Conservation (phyloP, 2,888 invertebrate genomes). For the Heterodera filipjevi region DNA sequence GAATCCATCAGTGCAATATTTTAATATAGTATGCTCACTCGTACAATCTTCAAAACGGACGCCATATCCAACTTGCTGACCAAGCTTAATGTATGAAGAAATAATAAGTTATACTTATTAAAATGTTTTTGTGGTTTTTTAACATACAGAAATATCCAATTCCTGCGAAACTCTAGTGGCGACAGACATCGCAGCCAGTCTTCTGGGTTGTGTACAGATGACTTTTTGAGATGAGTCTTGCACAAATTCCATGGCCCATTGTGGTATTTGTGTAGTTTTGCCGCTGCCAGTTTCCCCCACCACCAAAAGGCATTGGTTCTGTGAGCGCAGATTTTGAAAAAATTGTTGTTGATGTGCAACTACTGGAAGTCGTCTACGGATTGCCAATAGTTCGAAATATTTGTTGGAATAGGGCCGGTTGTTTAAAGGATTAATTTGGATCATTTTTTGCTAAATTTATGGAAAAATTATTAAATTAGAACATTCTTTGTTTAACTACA, state of each 20-base stretch:
- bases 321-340: neutral
- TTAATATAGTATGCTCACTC: no score
- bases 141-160: neutral
- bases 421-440: no score
- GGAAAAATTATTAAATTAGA: no score
- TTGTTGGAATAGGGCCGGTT: neutral
- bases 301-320: neutral
- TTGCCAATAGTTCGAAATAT: neutral
- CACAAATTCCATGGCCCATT: no score
- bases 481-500: no score
- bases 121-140: no score
- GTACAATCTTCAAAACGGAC: no score
- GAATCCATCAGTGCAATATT: neutral
- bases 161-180: constrained; percentile 74
- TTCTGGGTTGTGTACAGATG: neutral
- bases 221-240: neutral
- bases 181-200: neutral
- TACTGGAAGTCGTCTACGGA: neutral
- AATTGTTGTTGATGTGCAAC: constrained; percentile 65
- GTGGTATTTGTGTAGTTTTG: neutral
- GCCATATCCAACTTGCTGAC: neutral
- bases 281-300: neutral
- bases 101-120: neutral
- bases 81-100: neutral
- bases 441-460: no score